Conservation (phyloP, 2,888 invertebrate genomes). For the Cephus sareptanus region DNA sequence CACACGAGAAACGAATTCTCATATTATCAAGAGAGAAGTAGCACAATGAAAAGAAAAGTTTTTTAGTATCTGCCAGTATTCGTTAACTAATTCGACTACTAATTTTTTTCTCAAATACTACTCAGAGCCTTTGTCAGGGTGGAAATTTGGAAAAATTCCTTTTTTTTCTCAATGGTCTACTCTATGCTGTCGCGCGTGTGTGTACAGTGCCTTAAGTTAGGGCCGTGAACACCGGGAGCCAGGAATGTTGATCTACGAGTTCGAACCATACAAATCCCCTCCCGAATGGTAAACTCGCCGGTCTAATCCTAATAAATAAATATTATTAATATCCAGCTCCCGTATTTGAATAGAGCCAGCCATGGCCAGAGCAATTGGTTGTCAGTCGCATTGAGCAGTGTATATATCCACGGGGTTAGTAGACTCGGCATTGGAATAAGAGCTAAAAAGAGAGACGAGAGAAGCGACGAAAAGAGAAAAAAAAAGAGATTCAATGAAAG, state of each 20-base stretch:
- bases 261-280: slow-evolving; percentile 31
- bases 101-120: neutral
- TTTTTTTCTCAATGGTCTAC: neutral
- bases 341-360: slow-evolving; percentile 36
- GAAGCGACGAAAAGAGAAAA: neutral
- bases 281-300: slow-evolving; percentile 21
- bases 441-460: neutral
- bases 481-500: neutral
- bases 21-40: neutral
- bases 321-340: slow-evolving; percentile 45
- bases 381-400: neutral
- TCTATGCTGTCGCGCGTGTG: neutral
- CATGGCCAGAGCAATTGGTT: slow-evolving; percentile 19
- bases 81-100: neutral
- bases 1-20: slow-evolving; percentile 11
- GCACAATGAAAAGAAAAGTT: slow-evolving; percentile 8
- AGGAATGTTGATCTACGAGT: slow-evolving; percentile 55
- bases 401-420: neutral
- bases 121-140: neutral
- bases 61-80: neutral
- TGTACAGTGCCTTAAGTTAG: slow-evolving; percentile 20
- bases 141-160: neutral
- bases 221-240: slow-evolving; percentile 45
- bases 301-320: slow-evolving; percentile 38
- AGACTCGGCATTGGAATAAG: neutral